Evolutionary conservation across 2,797 vertebrate species (phyloP).

Genomic region (Peromyscus nudipes): DNA sequence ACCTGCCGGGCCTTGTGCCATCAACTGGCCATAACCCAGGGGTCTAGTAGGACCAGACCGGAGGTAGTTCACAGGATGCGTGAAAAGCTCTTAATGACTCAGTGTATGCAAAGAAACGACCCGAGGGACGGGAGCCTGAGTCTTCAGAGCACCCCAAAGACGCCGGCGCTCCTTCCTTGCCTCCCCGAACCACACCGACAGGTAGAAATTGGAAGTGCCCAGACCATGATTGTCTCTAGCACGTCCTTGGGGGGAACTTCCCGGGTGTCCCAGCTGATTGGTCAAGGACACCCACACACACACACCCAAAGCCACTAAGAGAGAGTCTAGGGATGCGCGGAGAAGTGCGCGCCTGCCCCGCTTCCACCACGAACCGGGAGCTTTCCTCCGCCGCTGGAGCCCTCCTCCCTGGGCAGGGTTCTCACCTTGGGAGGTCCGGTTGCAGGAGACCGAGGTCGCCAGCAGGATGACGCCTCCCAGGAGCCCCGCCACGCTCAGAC

Average conservation of each 20-base stretch:
- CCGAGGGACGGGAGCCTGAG: neutral
- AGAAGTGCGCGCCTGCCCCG: neutral
- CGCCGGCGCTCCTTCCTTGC: neutral
- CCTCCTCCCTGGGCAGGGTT: neutral
- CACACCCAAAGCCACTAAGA: neutral
- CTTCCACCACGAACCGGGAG: neutral
- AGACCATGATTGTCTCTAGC: neutral
- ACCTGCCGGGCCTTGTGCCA: neutral
- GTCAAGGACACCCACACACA: no score
- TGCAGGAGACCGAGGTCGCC: constrained; percentile 61
- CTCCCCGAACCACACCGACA: neutral
- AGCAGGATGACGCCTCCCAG: constrained; percentile 70
- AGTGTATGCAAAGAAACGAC: constrained; percentile 36
- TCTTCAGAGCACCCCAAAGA: neutral
- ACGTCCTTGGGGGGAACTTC: neutral
- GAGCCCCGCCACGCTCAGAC: constrained; percentile 56
- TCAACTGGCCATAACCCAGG: neutral
- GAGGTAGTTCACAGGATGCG: neutral
- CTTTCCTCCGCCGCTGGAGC: neutral
- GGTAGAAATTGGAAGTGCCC: neutral
- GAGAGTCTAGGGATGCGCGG: neutral
- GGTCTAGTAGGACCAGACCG: neutral
- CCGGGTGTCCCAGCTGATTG: neutral
- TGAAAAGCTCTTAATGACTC: neutral
- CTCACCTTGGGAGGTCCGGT: neutral